Evolutionary conservation across 2,113 vertebrate genomes (phyloP).

Genomic region (Ceyx margarethae): DNA sequence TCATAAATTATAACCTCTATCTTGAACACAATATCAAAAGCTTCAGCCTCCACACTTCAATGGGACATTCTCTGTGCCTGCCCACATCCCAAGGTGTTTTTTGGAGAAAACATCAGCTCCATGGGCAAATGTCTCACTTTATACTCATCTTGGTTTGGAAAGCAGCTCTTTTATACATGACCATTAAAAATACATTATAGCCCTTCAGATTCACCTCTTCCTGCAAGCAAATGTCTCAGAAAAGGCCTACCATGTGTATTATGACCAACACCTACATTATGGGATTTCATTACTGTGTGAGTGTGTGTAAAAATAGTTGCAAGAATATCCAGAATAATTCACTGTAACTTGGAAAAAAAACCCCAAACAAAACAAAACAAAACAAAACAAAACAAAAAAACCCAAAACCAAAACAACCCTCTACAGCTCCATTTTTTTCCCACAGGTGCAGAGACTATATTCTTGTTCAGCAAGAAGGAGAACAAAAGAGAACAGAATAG

Average conservation of each 20-base stretch:
- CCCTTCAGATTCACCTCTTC: not conserved
- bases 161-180: not conserved
- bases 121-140: not conserved
- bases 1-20: not conserved
- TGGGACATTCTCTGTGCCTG: not conserved
- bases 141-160: not conserved
- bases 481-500: not conserved
- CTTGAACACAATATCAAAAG: not conserved
- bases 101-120: not conserved
- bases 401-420: not conserved
- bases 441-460: not conserved
- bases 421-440: not conserved
- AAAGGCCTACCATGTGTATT: not conserved
- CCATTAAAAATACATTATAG: not conserved
- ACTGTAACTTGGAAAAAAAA: rapidly evolving
- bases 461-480: not conserved
- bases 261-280: not conserved
- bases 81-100: not conserved
- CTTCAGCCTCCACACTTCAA: not conserved
- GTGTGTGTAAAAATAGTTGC: not conserved
- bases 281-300: not conserved
- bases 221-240: not conserved
- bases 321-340: not conserved
- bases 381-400: not conserved
- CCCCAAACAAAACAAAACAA: not conserved